phyloP scores from a whole-genome alignment of 2,113 vertebrate genomes.

The Psittacara wagleri region DNA sequence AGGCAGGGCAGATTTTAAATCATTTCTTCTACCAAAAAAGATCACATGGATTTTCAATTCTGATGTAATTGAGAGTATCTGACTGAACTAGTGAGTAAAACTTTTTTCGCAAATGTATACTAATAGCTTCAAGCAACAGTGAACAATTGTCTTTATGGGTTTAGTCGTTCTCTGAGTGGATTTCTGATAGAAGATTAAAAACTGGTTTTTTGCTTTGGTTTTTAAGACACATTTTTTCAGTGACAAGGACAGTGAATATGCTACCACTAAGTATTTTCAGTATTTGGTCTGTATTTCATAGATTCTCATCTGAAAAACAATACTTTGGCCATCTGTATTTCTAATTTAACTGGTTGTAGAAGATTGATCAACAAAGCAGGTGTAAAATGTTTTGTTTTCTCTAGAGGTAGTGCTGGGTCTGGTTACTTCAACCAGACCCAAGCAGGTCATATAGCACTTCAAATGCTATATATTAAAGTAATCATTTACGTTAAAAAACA shows the following conservation, averaged over 20 bases:
- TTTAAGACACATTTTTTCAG: slow-evolving; percentile 64
- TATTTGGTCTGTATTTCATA: neutral
- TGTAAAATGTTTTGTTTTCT: slow-evolving; percentile 8
- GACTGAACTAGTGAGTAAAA: neutral
- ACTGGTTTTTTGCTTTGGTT: neutral
- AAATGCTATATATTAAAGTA: neutral
- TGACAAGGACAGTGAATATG: neutral
- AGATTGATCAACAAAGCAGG: neutral
- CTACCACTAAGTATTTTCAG: neutral
- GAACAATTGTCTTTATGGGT: neutral
- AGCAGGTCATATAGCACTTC: neutral
- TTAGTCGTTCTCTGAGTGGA: slow-evolving; percentile 57
- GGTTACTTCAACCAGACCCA: neutral
- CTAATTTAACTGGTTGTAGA: neutral
- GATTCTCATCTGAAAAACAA: neutral
- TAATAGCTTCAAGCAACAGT: slow-evolving; percentile 8
- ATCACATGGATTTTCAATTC: neutral
- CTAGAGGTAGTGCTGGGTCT: neutral
- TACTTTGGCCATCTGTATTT: neutral
- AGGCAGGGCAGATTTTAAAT: neutral
- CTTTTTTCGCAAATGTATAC: neutral
- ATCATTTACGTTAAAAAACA: neutral
- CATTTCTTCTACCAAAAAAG: neutral
- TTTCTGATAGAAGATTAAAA: slow-evolving; percentile 46
- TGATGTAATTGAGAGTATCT: neutral